Percentiles rank a stretch among this genome's conserved stretches.
phyloP scores from a whole-genome alignment of 2,113 vertebrate genomes.

The Podiceps cristatus region DNA sequence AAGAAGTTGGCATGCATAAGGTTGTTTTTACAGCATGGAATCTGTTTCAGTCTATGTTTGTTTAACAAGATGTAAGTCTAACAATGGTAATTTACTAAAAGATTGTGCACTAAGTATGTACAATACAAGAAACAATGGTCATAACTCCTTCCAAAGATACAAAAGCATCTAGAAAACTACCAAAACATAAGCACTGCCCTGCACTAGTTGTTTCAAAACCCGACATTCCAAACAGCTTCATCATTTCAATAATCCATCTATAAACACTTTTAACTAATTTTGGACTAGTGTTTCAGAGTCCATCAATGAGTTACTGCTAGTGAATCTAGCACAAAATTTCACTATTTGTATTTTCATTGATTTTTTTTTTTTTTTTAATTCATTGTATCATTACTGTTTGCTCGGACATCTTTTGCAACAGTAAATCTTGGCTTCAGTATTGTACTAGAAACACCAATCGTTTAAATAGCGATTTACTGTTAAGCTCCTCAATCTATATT shows the following conservation, averaged over 20 bases:
- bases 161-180: constrained; percentile 33
- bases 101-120: constrained; percentile 31
- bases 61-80: constrained; percentile 60
- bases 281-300: constrained; percentile 35
- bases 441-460: not conserved
- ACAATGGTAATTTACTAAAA: constrained; percentile 68
- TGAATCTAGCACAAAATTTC: not conserved
- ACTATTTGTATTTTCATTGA: not conserved
- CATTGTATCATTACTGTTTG: not conserved
- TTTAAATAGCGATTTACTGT: not conserved
- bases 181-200: constrained; percentile 29
- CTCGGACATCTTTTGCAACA: not conserved
- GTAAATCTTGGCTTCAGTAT: not conserved
- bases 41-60: constrained; percentile 65
- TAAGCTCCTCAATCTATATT: constrained; percentile 13
- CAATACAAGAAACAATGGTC: constrained; percentile 54
- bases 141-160: constrained; percentile 52
- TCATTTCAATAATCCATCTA: constrained; percentile 41
- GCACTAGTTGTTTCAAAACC: constrained; percentile 25
- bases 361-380: not conserved
- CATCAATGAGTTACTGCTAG: not conserved
- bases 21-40: constrained; percentile 57
- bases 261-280: constrained; percentile 30
- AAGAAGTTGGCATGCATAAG: constrained; percentile 15
- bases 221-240: constrained; percentile 38